Conservation (phyloP, 2,113 vertebrate species). For the Pantherophis guttatus region DNA sequence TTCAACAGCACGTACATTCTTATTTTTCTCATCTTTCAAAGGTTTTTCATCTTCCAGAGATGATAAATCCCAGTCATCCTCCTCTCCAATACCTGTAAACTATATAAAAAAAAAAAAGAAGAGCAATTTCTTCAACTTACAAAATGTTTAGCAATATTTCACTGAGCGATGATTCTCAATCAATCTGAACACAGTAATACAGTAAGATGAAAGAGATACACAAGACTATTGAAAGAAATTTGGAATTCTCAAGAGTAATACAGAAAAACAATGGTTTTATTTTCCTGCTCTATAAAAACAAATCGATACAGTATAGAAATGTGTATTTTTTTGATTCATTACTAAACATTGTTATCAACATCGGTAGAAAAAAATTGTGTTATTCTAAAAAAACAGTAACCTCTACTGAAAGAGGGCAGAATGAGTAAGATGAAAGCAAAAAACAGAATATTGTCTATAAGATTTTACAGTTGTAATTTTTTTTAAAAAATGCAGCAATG, state of each 20-base stretch:
- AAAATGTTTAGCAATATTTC: not conserved
- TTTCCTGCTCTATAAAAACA: not conserved
- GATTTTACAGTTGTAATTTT: not conserved
- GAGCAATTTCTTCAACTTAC: slow-evolving; percentile 9
- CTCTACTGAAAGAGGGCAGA: not conserved
- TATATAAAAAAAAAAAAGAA: too few relatives aligned
- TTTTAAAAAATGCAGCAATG: not conserved
- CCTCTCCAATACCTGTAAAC: slow-evolving; percentile 78
- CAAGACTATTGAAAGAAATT: not conserved
- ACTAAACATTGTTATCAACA: not conserved
- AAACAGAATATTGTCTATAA: not conserved
- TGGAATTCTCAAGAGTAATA: not conserved
- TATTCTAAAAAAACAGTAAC: not conserved
- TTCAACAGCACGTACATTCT: slow-evolving; percentile 41
- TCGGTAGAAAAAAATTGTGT: not conserved
- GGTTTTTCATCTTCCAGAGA: slow-evolving; percentile 78
- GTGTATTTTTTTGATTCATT: not conserved
- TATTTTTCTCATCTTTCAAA: slow-evolving; percentile 60
- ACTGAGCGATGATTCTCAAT: not conserved
- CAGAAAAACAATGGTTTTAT: not conserved
- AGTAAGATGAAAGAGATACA: not conserved
- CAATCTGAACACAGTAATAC: not conserved
- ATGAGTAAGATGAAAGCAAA: not conserved
- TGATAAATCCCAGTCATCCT: slow-evolving; percentile 83
- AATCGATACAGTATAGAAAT: not conserved